Conservation (phyloP, 2,888 invertebrate species). For the Lasioglossum morio region DNA sequence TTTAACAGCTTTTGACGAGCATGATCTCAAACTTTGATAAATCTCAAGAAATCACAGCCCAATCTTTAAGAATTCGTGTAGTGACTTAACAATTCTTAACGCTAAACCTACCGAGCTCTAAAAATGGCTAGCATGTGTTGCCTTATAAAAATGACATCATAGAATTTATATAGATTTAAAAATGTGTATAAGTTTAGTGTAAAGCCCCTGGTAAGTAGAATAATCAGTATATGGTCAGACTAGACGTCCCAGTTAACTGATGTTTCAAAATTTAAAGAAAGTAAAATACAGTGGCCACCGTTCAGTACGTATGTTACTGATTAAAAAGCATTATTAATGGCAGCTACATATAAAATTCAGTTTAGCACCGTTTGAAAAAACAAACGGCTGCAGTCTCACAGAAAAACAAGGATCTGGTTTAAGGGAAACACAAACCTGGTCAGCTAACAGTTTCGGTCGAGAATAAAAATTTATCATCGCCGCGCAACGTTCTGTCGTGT, state of each 20-base stretch:
- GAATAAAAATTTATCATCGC: slow-evolving; percentile 58
- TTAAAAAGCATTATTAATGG: neutral
- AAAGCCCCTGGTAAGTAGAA: neutral
- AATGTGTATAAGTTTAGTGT: too few relatives aligned
- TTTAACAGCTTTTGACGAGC: neutral
- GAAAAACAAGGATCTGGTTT: neutral
- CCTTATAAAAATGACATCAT: too few relatives aligned
- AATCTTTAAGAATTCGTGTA: too few relatives aligned
- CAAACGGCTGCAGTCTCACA: neutral
- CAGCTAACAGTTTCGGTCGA: neutral
- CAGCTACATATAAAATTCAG: neutral
- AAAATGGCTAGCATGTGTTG: too few relatives aligned
- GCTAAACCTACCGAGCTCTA: too few relatives aligned
- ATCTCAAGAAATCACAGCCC: too few relatives aligned
- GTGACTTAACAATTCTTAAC: too few relatives aligned
- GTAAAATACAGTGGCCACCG: neutral
- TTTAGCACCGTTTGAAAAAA: neutral
- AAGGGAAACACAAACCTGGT: neutral
- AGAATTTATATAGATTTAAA: too few relatives aligned
- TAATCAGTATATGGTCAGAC: neutral
- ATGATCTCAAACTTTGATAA: neutral
- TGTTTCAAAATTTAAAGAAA: neutral
- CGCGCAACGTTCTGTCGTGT: neutral
- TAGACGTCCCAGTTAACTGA: neutral
- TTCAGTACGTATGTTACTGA: neutral